Evolutionary conservation across 1,140 invertebrate species (phyloP).

Genomic region (Melanaphis sacchari): DNA sequence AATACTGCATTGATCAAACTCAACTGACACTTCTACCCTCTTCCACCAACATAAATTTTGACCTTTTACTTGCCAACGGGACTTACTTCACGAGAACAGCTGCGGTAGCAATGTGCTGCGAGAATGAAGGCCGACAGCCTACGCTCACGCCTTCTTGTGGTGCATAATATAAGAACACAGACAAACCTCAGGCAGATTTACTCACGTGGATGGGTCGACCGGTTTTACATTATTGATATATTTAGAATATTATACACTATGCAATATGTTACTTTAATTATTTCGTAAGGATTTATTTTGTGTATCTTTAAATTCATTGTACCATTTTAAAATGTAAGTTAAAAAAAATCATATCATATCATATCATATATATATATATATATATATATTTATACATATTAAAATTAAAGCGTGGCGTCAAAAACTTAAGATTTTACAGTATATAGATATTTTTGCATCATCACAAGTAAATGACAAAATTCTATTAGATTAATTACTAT

Average conservation of each 20-base stretch:
- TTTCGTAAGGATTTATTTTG: background rate
- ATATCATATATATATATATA: no score
- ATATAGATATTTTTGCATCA: background rate
- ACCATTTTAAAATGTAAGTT: background rate
- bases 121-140: conserved; percentile 39
- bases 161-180: conserved; percentile 12
- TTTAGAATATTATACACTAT: background rate
- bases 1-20: conserved; percentile 5
- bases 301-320: background rate
- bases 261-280: background rate
- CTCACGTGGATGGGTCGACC: conserved; percentile 6
- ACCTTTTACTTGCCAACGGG: conserved; percentile 40
- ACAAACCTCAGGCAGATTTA: conserved; percentile 32
- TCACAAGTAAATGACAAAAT: background rate
- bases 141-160: conserved; percentile 40
- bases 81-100: conserved; percentile 4
- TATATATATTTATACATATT: background rate
- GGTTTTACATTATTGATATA: conserved; percentile 29
- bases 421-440: background rate
- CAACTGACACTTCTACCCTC: background rate
- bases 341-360: background rate
- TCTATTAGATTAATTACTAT: background rate
- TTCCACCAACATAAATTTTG: background rate
- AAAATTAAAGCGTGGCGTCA: background rate
- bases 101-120: conserved; percentile 38